Conservation (phyloP, 2,113 vertebrate genomes). For the Stegostoma tigrinum region DNA sequence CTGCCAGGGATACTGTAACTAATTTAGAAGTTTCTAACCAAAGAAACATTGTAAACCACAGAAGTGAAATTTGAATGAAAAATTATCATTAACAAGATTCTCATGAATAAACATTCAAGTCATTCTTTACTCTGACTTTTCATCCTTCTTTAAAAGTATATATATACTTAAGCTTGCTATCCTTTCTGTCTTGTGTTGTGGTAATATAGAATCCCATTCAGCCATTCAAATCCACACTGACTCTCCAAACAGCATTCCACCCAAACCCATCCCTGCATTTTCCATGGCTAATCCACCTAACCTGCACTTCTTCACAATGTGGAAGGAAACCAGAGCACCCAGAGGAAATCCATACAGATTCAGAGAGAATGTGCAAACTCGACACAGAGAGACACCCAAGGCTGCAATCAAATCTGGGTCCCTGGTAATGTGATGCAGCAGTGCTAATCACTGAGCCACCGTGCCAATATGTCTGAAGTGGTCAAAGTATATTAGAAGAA, state of each 20-base stretch:
- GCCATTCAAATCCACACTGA: too few relatives aligned
- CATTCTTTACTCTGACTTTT: background rate
- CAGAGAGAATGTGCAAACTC: too few relatives aligned
- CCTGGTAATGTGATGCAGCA: too few relatives aligned
- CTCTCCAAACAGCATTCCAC: too few relatives aligned
- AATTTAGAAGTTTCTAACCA: background rate
- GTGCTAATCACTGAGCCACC: too few relatives aligned
- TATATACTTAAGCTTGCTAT: background rate
- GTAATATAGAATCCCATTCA: background rate
- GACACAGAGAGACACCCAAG: too few relatives aligned
- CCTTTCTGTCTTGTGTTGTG: background rate
- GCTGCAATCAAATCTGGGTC: too few relatives aligned
- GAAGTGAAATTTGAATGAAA: background rate
- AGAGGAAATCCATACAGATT: too few relatives aligned
- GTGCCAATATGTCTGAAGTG: background rate
- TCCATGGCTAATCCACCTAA: too few relatives aligned
- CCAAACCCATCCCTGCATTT: too few relatives aligned
- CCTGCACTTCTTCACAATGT: too few relatives aligned
- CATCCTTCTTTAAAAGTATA: background rate
- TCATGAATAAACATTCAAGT: background rate
- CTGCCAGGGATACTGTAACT: background rate
- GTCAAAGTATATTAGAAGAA: background rate
- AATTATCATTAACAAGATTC: background rate
- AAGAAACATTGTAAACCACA: background rate
- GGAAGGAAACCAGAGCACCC: too few relatives aligned